Evolutionary conservation across 2,797 vertebrate genomes (phyloP).

Genomic region (Crocodylus rhombifer): DNA sequence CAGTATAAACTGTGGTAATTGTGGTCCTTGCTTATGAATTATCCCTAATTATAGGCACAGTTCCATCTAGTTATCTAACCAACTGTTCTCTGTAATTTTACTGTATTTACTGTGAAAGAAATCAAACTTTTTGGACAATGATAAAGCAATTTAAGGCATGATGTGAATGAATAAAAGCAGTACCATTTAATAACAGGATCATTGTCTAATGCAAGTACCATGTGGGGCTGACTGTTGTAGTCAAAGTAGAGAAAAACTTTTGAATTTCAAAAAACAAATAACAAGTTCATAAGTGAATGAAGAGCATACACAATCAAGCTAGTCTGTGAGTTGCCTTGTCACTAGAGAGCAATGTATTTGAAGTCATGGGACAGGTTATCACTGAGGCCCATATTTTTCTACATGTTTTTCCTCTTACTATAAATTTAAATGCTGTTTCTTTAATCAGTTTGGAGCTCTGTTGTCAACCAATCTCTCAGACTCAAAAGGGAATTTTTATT

Average conservation of each 20-base stretch:
- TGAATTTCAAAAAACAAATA: not conserved
- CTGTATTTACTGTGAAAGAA: not conserved
- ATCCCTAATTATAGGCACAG: not conserved
- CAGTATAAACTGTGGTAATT: fast-evolving
- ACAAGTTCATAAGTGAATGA: not conserved
- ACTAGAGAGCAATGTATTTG: fast-evolving
- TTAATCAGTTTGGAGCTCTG: not conserved
- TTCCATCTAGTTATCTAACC: fast-evolving
- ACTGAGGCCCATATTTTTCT: not conserved
- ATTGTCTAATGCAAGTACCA: not conserved
- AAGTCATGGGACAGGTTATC: not conserved
- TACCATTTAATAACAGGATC: fast-evolving
- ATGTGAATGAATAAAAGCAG: not conserved
- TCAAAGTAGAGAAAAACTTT: not conserved
- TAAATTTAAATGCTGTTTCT: fast-evolving
- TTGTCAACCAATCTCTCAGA: not conserved
- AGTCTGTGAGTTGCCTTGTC: fast-evolving
- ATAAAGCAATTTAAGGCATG: not conserved
- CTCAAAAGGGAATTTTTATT: not conserved
- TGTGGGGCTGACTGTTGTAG: not conserved
- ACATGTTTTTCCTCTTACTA: not conserved
- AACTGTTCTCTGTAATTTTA: not conserved
- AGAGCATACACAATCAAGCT: not conserved
- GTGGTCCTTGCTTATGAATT: not conserved
- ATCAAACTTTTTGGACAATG: not conserved